Evolutionary conservation across 2,113 vertebrate species (phyloP).

Genomic region (Galemys pyrenaicus): DNA sequence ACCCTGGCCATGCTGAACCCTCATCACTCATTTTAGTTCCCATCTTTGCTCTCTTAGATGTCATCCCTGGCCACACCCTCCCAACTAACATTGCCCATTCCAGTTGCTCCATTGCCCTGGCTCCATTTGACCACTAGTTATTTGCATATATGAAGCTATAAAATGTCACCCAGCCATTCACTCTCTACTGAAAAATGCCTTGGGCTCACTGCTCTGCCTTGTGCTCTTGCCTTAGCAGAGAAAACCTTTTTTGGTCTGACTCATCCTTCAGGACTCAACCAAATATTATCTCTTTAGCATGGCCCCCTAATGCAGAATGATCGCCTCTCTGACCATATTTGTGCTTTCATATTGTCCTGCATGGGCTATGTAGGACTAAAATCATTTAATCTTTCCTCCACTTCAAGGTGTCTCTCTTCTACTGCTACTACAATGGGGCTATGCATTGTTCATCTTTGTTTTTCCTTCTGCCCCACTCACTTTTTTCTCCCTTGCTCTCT

Average conservation of each 20-base stretch:
- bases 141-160: neutral
- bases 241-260: neutral
- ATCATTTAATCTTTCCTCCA: neutral
- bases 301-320: neutral
- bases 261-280: neutral
- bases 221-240: neutral
- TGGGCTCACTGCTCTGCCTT: neutral
- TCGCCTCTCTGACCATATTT: neutral
- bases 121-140: neutral
- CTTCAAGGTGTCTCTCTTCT: neutral
- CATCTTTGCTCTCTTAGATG: neutral
- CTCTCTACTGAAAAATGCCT: neutral
- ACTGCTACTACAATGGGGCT: neutral
- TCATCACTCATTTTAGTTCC: neutral
- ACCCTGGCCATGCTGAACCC: neutral
- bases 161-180: neutral
- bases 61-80: neutral
- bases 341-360: neutral
- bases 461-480: too few species aligned
- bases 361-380: neutral
- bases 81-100: neutral
- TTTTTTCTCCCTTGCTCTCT: neutral
- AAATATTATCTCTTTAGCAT: neutral
- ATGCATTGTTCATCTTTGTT: neutral
- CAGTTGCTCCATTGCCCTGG: fast-evolving